Percentiles rank a stretch among this genome's conserved stretches.
phyloP scores from a whole-genome alignment of 2,797 vertebrate species.

The Melanogrammus aeglefinus region DNA sequence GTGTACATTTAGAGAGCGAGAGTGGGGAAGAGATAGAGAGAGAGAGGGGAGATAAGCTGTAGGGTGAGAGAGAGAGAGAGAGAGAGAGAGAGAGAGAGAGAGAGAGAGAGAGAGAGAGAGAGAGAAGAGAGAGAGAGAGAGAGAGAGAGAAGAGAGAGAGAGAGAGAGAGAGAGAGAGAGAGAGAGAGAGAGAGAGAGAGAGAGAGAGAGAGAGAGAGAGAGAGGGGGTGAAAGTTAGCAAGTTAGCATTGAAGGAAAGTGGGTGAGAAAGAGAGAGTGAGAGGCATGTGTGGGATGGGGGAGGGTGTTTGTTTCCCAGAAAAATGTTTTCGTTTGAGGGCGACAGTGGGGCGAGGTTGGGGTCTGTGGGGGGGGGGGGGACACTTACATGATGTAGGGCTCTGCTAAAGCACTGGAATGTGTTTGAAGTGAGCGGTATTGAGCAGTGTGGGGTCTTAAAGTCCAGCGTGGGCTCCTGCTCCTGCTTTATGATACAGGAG shows the following conservation, averaged over 20 bases:
- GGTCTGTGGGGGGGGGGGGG: constrained; percentile 22
- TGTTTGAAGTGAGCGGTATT: constrained; percentile 53
- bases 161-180: background rate
- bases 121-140: background rate
- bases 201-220: background rate
- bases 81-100: background rate
- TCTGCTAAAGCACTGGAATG: constrained; percentile 54
- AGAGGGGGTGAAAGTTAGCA: background rate
- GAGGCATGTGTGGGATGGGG: too few species aligned
- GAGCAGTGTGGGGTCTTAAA: constrained; percentile 19
- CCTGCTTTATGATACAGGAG: background rate
- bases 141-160: too few species aligned
- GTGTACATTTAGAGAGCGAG: background rate
- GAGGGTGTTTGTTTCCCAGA: constrained; percentile 6
- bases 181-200: too few species aligned
- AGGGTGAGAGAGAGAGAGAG: background rate
- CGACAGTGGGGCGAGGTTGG: background rate
- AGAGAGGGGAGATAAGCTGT: background rate
- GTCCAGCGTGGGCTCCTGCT: background rate
- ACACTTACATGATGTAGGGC: constrained; percentile 49
- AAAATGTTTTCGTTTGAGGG: constrained; percentile 33
- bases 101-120: too few species aligned
- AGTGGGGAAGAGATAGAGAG: background rate
- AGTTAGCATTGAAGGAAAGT: too few species aligned
- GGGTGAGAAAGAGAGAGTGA: constrained; percentile 3